phyloP scores from a whole-genome alignment of 2,113 vertebrate species.

The Turnix velox region DNA sequence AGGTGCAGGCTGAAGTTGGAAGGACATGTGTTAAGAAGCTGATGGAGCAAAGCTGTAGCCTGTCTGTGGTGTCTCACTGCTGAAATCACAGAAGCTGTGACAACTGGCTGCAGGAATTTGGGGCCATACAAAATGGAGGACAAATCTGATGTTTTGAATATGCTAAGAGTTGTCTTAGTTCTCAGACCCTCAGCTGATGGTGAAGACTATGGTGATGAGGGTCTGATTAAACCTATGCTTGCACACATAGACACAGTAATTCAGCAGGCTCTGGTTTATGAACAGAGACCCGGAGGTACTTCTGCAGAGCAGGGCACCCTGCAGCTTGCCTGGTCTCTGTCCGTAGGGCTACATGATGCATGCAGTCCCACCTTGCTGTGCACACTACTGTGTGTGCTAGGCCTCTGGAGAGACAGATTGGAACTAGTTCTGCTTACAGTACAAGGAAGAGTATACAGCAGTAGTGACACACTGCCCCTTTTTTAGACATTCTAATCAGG shows the following conservation, averaged over 20 bases:
- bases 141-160: background rate
- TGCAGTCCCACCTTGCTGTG: background rate
- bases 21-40: background rate
- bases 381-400: accelerated
- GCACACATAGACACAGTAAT: accelerated
- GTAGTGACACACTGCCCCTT: background rate
- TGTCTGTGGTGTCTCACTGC: background rate
- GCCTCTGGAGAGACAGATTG: background rate
- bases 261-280: background rate
- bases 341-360: accelerated
- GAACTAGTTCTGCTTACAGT: background rate
- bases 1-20: background rate
- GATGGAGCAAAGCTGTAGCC: background rate
- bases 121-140: background rate
- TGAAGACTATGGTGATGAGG: too few relatives aligned
- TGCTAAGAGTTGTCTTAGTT: accelerated
- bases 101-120: background rate
- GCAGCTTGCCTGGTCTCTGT: background rate
- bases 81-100: background rate
- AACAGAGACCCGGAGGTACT: background rate
- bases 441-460: background rate
- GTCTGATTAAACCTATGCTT: background rate
- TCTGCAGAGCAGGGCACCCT: background rate
- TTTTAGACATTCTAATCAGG: background rate
- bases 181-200: background rate